These are phyloP conservation scores for Noctua janthe DNA, from an alignment of 2,888 invertebrate genomes.

Conservation along the genomic window DNA sequence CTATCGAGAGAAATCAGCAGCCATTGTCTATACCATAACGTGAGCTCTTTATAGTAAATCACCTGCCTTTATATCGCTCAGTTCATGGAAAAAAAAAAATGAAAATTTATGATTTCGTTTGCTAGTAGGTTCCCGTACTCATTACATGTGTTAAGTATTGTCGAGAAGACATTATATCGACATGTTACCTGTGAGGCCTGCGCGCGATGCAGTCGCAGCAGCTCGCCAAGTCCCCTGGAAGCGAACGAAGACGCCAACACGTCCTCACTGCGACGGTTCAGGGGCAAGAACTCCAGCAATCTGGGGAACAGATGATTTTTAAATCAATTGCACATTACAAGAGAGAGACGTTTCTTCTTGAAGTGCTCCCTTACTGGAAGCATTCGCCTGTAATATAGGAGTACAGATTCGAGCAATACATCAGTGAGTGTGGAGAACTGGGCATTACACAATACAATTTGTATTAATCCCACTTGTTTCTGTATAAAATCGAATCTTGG, in stretches of 20 bases:
- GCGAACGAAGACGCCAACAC: slow-evolving; percentile 95
- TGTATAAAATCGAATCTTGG: not conserved
- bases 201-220: slow-evolving; percentile 95
- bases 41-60: not conserved
- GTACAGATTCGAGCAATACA: not conserved
- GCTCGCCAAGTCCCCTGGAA: slow-evolving; percentile 94
- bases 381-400: not conserved
- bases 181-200: slow-evolving; percentile 93
- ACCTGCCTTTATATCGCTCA: not conserved
- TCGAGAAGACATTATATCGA: not conserved
- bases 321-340: not conserved
- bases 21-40: not conserved
- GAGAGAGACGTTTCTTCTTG: not conserved
- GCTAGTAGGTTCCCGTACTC: not conserved
- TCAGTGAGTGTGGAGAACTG: not conserved
- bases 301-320: slow-evolving; percentile 81
- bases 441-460: not conserved
- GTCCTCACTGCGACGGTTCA: slow-evolving; percentile 97
- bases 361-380: not conserved
- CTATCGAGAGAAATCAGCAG: not conserved
- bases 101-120: too few species aligned
- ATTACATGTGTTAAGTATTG: not conserved
- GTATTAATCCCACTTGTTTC: not conserved
- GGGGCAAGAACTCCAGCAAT: slow-evolving; percentile 97
- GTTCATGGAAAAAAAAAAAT: not conserved